Evolutionary conservation across 2,888 invertebrate genomes (phyloP).

Genomic region (Notocelia uddmanniana): DNA sequence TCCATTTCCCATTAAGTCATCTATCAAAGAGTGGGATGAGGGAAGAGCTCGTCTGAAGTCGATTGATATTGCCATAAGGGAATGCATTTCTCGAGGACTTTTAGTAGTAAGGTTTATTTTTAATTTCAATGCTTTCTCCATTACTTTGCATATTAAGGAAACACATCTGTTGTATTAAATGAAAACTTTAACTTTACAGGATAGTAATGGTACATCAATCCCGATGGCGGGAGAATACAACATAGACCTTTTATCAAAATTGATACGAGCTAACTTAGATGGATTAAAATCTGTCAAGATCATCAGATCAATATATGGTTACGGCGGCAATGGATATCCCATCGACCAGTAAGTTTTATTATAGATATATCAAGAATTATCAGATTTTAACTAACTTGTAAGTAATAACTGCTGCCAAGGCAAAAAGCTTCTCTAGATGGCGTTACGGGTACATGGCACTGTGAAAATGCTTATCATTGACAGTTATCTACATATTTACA

Average conservation of each 20-base stretch:
- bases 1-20: constrained; percentile 70
- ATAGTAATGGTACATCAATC: constrained; percentile 66
- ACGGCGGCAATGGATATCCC: constrained; percentile 66
- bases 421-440: background rate
- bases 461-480: background rate
- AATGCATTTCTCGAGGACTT: constrained; percentile 72
- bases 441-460: background rate
- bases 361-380: background rate
- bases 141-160: background rate
- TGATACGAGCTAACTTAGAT: constrained; percentile 75
- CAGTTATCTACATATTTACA: no score
- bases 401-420: background rate
- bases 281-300: constrained; percentile 67
- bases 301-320: constrained; percentile 70
- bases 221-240: constrained; percentile 72
- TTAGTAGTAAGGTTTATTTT: constrained; percentile 66
- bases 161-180: background rate
- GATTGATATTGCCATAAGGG: constrained; percentile 73
- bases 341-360: constrained; percentile 62
- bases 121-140: background rate
- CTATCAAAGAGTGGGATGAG: constrained; percentile 59
- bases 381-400: background rate
- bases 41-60: constrained; percentile 66
- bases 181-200: constrained; percentile 56
- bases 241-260: constrained; percentile 68